Percentiles rank a stretch among this genome's conserved stretches.
Evolutionary conservation across 2,797 vertebrate species (phyloP).

Genomic region (Periparus ater): DNA sequence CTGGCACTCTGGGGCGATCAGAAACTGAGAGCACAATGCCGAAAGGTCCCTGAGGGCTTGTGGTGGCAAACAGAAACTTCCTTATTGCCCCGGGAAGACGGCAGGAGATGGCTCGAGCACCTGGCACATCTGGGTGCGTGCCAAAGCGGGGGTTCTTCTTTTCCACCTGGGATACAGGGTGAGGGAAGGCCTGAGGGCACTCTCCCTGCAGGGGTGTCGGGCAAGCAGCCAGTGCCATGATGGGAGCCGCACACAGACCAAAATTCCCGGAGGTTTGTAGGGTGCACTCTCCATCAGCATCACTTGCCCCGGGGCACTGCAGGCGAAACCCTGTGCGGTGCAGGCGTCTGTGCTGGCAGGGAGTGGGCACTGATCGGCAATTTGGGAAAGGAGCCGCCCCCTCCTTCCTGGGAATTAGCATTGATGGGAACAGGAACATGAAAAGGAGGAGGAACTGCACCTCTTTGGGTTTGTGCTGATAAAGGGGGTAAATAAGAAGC

Average conservation of each 20-base stretch:
- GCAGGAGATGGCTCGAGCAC: fast-evolving
- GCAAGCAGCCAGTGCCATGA: background rate
- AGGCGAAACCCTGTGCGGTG: background rate
- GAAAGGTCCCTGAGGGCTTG: fast-evolving
- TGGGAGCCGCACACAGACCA: fast-evolving
- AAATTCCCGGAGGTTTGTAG: background rate
- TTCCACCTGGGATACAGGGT: background rate
- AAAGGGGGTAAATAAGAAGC: background rate
- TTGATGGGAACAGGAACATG: background rate
- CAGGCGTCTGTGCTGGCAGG: background rate
- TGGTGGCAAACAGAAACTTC: background rate
- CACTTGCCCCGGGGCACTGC: fast-evolving
- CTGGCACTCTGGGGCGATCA: background rate
- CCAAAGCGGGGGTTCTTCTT: background rate
- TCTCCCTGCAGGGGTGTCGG: no score
- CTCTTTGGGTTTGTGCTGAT: background rate
- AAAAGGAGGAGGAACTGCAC: background rate
- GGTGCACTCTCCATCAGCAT: fast-evolving
- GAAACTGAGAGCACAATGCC: fast-evolving
- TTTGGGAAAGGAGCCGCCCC: background rate
- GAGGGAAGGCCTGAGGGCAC: background rate
- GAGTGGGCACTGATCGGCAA: fast-evolving
- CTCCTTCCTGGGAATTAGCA: background rate
- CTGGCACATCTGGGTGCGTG: background rate
- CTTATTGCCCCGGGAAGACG: background rate